Base-by-base conservation (phyloP, 1,140 invertebrate species). In the Drosophila ambigua region DNA sequence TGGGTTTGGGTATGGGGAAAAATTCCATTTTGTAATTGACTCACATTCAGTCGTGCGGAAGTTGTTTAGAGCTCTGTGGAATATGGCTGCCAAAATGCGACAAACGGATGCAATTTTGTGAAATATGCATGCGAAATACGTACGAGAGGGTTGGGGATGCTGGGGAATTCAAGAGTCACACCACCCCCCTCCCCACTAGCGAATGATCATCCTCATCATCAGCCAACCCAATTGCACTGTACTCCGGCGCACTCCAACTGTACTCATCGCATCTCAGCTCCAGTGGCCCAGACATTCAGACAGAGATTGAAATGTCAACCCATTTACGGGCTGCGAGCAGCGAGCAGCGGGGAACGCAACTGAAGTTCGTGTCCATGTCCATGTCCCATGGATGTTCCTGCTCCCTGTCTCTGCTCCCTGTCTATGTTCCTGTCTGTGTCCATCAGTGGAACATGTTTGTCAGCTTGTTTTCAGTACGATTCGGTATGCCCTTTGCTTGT, bases 11-110 rank as follows among this genome's bases (percentile, higher is more conserved):
- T 39, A 24, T 48, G 55, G 67, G 53, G 39, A 9, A 53, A 54
- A 67, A 76, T 76, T 57, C 72, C 68, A 76, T 76, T 76, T 68
- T 76, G 73, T 76, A 76, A 76, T 76, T 76, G 73, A 76, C 73
- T 76, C 73, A 57, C 72, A 76, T 68, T 68, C 72, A 76, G 72
- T 62, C 72, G 57, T 35, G 73, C 72, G 73, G 73, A 76, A 76
- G 73, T 76, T 76, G 73, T 76, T 76, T 76, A 76, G 63, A 39
- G 35, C 35, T 39, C 57, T 68, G 52, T 61, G 55, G 63, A 76
- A 68, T 76, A 76, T 76, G 73, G 72, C 72, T 76, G 73, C 73
- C 73, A 76, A 39, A 76, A 76, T 68, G 73, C 73, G 55, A 68
- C 73, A 76, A 76, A 76, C 72, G 73, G 73, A 76, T 76, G 73